Evolutionary conservation across 2,113 vertebrate genomes (phyloP).

Genomic region (Cervus canadensis): DNA sequence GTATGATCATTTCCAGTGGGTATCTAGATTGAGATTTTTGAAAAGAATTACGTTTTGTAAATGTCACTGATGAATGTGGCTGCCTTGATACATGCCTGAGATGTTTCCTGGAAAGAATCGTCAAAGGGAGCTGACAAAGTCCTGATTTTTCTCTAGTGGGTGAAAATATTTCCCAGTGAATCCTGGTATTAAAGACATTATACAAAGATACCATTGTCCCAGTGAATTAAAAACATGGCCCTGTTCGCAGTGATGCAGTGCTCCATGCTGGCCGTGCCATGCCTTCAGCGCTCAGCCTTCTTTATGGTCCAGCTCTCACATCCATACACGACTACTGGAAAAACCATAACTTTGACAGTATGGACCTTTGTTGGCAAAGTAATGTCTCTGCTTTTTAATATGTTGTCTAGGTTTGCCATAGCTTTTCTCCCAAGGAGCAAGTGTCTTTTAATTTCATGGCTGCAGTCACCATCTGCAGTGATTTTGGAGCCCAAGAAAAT

Average conservation of each 20-base stretch:
- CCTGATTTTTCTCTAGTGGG: constrained; percentile 78
- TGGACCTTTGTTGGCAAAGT: not conserved
- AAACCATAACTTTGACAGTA: not conserved
- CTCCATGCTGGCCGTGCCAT: not conserved
- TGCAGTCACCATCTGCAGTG: not conserved
- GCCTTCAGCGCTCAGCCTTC: not conserved
- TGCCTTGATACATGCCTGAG: constrained; percentile 77
- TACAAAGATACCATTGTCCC: constrained; percentile 74
- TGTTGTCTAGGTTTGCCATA: not conserved
- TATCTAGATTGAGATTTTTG: constrained; percentile 36
- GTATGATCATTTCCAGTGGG: not conserved
- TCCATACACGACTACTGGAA: not conserved
- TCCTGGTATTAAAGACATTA: constrained; percentile 67
- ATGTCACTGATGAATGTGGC: constrained; percentile 79
- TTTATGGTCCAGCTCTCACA: not conserved
- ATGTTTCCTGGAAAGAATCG: constrained; percentile 81
- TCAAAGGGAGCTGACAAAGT: constrained; percentile 82
- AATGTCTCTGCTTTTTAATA: not conserved
- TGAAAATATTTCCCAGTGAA: constrained; percentile 79
- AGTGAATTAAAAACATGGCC: constrained; percentile 45
- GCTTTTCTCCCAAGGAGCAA: not conserved
- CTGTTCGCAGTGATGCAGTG: not conserved
- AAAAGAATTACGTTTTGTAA: constrained; percentile 76
- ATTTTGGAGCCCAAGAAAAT: not conserved
- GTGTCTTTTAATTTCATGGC: not conserved